These are phyloP conservation scores for Hoplostethus atlanticus DNA, from an alignment of 2,797 vertebrate species.

Conservation along the genomic window DNA sequence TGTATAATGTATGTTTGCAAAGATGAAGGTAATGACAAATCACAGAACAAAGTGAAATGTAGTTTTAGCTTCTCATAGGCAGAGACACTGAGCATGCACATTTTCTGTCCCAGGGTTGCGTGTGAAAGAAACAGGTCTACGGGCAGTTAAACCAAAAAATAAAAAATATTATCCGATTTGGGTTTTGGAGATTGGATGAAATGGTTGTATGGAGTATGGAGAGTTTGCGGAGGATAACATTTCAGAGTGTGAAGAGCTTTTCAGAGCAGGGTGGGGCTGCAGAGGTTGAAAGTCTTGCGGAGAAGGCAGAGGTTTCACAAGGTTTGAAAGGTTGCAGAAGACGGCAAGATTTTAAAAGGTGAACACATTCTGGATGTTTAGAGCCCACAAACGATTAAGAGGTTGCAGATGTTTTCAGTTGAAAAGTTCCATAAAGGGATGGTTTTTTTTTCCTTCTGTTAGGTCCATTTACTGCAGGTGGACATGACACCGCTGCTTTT, in stretches of 20 bases:
- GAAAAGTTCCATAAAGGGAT: slow-evolving; percentile 38
- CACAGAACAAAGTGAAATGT: too few species aligned
- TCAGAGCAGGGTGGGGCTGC: background rate
- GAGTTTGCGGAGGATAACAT: background rate
- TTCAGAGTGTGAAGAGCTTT: background rate
- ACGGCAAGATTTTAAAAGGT: slow-evolving; percentile 20
- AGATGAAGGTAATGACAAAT: too few species aligned
- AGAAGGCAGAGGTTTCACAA: background rate
- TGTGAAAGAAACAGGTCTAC: too few species aligned
- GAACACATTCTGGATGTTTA: slow-evolving; percentile 21
- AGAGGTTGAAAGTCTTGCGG: background rate
- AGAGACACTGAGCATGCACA: too few species aligned
- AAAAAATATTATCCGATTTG: too few species aligned
- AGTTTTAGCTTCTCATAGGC: too few species aligned
- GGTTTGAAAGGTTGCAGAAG: background rate
- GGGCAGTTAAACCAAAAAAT: too few species aligned
- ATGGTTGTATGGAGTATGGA: too few species aligned
- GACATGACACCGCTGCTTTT: slow-evolving; percentile 18
- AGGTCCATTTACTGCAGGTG: background rate
- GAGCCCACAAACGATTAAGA: slow-evolving; percentile 4
- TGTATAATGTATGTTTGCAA: too few species aligned
- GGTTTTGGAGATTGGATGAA: background rate
- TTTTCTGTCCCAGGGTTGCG: too few species aligned
- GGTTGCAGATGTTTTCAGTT: slow-evolving; percentile 26
- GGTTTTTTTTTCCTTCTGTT: slow-evolving; percentile 13